A percentile compares a stretch with the other conserved stretches of the same genome.
These are phyloP conservation scores for Sphinx pinastri DNA, from an alignment of 2,888 invertebrate species.

Conservation along the genomic window DNA sequence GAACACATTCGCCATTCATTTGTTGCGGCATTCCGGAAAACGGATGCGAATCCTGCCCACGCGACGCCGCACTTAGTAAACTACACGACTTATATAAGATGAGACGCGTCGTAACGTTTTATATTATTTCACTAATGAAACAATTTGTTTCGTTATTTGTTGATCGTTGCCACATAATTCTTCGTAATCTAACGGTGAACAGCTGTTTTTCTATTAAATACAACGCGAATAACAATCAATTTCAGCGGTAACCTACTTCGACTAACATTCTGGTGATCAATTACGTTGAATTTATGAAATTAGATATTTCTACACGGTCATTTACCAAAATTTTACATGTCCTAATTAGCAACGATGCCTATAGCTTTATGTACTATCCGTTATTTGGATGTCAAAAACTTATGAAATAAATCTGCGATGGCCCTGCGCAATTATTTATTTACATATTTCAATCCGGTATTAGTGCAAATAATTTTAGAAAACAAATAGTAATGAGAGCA, in stretches of 20 bases:
- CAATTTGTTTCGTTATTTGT: not conserved
- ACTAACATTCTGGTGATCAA: not conserved
- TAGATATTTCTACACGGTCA: not conserved
- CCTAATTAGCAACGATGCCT: conserved; percentile 44
- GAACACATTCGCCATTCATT: conserved; percentile 26
- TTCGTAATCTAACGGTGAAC: no score
- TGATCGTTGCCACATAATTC: not conserved
- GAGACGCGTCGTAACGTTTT: not conserved
- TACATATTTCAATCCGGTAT: conserved; percentile 28
- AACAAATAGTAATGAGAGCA: conserved; percentile 19
- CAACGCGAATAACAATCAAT: not conserved
- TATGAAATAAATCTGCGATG: conserved; percentile 37
- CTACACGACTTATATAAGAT: conserved; percentile 6
- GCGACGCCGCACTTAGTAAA: conserved; percentile 20
- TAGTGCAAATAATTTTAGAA: conserved; percentile 19
- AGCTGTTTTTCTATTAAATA: no score
- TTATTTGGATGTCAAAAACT: conserved; percentile 46
- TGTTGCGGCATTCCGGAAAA: conserved; percentile 30
- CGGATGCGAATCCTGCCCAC: conserved; percentile 34
- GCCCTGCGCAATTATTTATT: conserved; percentile 44
- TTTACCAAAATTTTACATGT: conserved; percentile 1
- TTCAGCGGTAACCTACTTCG: conserved; percentile 4
- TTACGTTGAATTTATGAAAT: not conserved
- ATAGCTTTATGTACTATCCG: conserved; percentile 50
- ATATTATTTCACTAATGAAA: not conserved